Evolutionary conservation across 2,888 invertebrate genomes (phyloP).

Genomic region (Chorisops tibialis): DNA sequence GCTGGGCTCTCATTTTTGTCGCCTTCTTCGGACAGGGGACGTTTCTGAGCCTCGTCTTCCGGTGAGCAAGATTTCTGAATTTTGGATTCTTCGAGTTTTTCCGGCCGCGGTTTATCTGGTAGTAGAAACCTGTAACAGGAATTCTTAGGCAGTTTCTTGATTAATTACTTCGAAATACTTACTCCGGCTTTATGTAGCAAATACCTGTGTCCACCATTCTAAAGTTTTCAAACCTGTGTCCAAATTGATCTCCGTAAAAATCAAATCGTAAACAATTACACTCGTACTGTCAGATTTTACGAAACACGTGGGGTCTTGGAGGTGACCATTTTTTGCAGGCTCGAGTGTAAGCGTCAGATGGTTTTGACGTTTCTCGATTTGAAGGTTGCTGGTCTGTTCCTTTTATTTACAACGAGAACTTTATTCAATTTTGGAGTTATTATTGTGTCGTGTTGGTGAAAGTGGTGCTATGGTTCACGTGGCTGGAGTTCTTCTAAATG

Average conservation of each 20-base stretch:
- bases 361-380: too few relatives aligned
- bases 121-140: not conserved
- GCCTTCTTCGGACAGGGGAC: constrained; percentile 20
- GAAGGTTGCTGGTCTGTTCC: too few relatives aligned
- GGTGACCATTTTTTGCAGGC: too few relatives aligned
- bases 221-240: too few relatives aligned
- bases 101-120: not conserved
- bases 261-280: not conserved
- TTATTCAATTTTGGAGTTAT: too few relatives aligned
- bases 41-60: not conserved
- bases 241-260: not conserved
- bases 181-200: constrained; percentile 46
- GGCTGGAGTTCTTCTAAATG: constrained; percentile 43
- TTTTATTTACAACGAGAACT: too few relatives aligned
- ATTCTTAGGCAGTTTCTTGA: too few relatives aligned
- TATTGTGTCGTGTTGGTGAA: too few relatives aligned
- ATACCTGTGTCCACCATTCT: constrained; percentile 46
- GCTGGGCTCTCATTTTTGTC: not conserved
- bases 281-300: not conserved
- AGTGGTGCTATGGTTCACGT: constrained; percentile 43
- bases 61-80: too few relatives aligned
- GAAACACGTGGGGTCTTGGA: too few relatives aligned
- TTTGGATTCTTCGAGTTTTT: too few relatives aligned
- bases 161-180: not conserved
- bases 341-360: too few relatives aligned